Evolutionary conservation across 1,140 invertebrate species (phyloP).

Genomic region (Ceratitis capitata): DNA sequence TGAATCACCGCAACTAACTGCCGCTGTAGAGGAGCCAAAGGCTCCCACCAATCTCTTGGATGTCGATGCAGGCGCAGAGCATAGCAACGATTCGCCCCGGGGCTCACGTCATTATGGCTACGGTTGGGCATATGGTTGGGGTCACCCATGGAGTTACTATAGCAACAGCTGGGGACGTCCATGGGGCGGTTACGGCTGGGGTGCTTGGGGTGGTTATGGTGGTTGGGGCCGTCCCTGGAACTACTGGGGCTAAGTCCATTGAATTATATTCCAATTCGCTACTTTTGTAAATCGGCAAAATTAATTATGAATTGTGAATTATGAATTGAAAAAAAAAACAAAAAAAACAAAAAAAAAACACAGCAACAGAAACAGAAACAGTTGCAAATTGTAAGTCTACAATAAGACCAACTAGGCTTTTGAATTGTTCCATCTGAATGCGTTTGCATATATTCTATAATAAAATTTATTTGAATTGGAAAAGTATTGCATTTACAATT

Average conservation of each 20-base stretch:
- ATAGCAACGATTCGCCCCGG: not conserved
- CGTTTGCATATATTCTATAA: no score
- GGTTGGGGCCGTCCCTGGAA: constrained; percentile 13
- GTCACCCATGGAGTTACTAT: constrained; percentile 13
- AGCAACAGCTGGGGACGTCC: constrained; percentile 4
- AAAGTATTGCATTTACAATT: no score
- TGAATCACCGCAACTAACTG: not conserved
- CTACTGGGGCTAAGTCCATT: not conserved
- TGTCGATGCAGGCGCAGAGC: not conserved
- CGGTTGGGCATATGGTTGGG: constrained; percentile 10
- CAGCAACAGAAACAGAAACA: not conserved
- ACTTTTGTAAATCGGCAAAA: no score
- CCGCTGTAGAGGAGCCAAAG: not conserved
- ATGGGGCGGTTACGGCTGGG: constrained; percentile 16
- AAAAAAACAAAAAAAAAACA: no score
- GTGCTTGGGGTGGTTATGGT: constrained; percentile 7
- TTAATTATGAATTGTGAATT: no score
- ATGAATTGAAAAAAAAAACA: no score
- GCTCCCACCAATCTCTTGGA: not conserved
- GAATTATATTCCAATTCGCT: not conserved
- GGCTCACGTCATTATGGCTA: not conserved
- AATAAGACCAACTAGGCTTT: not conserved
- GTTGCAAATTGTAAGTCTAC: not conserved
- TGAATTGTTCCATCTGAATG: not conserved
- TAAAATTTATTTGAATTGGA: no score